Percentiles rank a stretch among this genome's conserved stretches.
These are phyloP conservation scores for Camponotus fellah DNA, from an alignment of 2,888 invertebrate species.

Conservation along the genomic window DNA sequence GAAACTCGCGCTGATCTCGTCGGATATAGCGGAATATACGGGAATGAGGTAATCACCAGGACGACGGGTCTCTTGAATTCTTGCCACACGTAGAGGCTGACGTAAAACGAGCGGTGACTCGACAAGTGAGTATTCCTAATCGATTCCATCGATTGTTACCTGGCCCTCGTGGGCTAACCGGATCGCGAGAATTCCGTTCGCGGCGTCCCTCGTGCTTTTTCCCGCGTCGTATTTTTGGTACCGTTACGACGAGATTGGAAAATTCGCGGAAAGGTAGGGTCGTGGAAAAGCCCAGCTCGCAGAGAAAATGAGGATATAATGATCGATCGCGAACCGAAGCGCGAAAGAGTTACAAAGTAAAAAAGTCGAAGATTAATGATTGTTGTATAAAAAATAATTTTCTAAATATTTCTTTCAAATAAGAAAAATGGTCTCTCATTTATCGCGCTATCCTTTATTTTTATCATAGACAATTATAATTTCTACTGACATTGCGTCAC, in stretches of 20 bases:
- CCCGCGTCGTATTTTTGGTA: slow-evolving; percentile 31
- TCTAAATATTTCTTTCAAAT: neutral
- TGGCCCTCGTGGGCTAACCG: neutral
- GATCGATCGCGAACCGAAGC: neutral
- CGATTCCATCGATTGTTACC: slow-evolving; percentile 19
- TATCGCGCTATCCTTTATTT: neutral
- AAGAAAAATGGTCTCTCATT: neutral
- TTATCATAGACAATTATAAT: neutral
- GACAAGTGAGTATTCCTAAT: slow-evolving; percentile 27
- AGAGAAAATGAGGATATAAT: neutral
- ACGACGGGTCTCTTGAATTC: neutral
- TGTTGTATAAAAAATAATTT: neutral
- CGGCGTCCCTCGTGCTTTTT: neutral
- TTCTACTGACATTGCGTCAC: neutral
- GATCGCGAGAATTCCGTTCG: neutral
- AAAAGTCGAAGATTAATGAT: neutral
- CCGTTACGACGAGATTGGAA: neutral
- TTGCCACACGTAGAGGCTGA: neutral
- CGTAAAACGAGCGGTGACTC: neutral
- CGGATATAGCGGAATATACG: neutral
- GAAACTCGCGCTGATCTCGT: slow-evolving; percentile 32
- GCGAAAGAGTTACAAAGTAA: neutral
- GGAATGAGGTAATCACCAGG: slow-evolving; percentile 34
- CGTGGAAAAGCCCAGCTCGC: neutral
- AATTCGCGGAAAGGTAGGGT: neutral